Base-by-base conservation (phyloP, 2,888 invertebrate species). In the Chydorus sphaericus region DNA sequence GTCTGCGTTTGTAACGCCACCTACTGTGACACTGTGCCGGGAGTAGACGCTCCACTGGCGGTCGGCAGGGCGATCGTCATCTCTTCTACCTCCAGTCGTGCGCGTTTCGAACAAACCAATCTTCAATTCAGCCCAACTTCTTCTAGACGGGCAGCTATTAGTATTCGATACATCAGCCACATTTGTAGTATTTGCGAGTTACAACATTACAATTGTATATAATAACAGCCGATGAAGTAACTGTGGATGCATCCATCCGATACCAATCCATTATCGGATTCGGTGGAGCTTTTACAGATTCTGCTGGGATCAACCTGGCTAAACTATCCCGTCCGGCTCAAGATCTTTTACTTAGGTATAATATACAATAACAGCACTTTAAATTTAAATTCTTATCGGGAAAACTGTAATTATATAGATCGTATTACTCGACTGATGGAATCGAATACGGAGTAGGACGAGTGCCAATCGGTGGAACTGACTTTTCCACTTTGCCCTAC, bases 231-330 rank as follows among this genome's bases (percentile, higher is more conserved):
- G 54, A 59, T 5, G 53, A 53, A 44, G 48, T 62, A 20, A 18
- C 30, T 31, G 36, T 62, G 1, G 55, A 62, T 44, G 16, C 59
- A 20, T 55, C 52, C 20, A 29, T 26, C 39, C 70, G 66, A 5
- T 78, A 73, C 63, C 91, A 92, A 68, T 72, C 65, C 23, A 82
- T 92, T 23, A 67, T 79, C 59, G 92, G 92, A 0, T 92, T 87
- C 67, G 92, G 92, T 1, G 91, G 87, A 0, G 85, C 90, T 0
- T 85, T 91, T 59, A 92, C 91, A 1, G 77, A 77, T 65, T 68
- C 76, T 10, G 72, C 77, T 4, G 81, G 82, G 0, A 79, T 87
- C 18, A 86, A 87, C 67, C 79, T 88, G 64, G 70, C 72, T 7
- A 75, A 71, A n/a, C 69, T 89, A 11, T 76, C 79, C 0, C 66